Evolutionary conservation across 35 echinoderm and acorn worm genomes (phyloP).

Genomic region (Chiridota heheva): DNA sequence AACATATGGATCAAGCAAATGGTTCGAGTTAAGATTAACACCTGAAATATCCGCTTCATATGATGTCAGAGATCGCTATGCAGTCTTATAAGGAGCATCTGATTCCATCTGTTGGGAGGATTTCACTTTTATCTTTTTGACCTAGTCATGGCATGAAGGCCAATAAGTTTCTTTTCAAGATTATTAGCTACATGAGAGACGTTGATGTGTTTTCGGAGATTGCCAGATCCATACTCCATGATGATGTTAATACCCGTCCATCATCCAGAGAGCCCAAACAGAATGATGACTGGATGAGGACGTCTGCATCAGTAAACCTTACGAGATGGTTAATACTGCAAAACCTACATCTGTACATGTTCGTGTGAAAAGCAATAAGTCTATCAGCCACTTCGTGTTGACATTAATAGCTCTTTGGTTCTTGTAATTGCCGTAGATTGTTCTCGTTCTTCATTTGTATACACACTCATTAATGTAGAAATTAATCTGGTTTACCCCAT

Average conservation of each 20-base stretch:
- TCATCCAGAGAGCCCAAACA: constrained; percentile 28
- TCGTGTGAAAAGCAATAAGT: too few species aligned
- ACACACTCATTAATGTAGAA: too few species aligned
- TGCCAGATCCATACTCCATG: constrained; percentile 38
- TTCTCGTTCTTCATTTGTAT: too few species aligned
- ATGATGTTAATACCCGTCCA: constrained; percentile 1
- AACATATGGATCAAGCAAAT: constrained; percentile 35
- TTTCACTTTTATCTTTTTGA: constrained; percentile 35
- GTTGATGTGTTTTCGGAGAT: background rate
- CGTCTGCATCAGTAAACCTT: too few species aligned
- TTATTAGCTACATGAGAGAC: background rate
- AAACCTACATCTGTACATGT: too few species aligned
- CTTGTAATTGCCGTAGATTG: too few species aligned
- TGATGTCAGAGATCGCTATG: background rate
- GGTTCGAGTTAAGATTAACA: too few species aligned
- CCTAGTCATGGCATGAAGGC: constrained; percentile 29
- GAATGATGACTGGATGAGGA: constrained; percentile 40
- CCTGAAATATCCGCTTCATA: constrained; percentile 25
- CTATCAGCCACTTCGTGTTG: too few species aligned
- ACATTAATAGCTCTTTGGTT: too few species aligned
- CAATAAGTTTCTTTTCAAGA: constrained; percentile 40
- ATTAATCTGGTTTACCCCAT: too few species aligned
- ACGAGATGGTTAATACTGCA: too few species aligned
- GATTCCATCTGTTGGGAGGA: constrained; percentile 10
- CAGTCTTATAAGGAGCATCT: background rate